Base-by-base conservation (phyloP, 1,140 invertebrate species). In the Andricus grossulariae region DNA sequence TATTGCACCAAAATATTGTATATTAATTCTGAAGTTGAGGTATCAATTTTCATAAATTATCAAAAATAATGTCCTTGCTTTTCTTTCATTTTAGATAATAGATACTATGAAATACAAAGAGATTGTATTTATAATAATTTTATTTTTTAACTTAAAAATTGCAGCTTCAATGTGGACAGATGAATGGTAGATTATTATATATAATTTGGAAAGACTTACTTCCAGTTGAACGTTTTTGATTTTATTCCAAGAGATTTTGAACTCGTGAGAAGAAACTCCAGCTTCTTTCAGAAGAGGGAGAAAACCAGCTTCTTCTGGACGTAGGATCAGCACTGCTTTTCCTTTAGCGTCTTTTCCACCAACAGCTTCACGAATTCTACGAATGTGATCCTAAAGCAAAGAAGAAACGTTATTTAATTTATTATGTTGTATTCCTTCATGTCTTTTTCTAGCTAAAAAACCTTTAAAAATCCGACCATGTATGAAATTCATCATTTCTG, bases 191-290 rank as follows among this genome's bases (percentile, higher is more conserved):
- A 74, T 52, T 52, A 3, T 52, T 77, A 60, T 73, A 55, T 66
- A 50, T 5, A 66, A 66, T 71, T 15, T 8, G 32, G 1, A 25
- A 13, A 71, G 25, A 86, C 86, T 90, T 88, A 98, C 97, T 94
- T 98, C 97, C 70, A 95, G 89, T 88, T 99, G 98, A 88, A 99
- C 98, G 88, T 99, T 96, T 3, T 97, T 94, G 78, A 99, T 96
- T 93, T 99, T 99, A 81, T 94, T 96, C 98, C 98, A 99, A 0
- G 97, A 97, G 88, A 99, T 99, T 84, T 99, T 98, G 91, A 98
- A 99, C 90, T 99, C 98, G 87, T 99, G 98, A 0, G 99, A 92
- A 5, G 97, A 96, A 8, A 99, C 97, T 90, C 96, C 97, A 6
- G 97, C 97, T 83, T 97, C 95, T 89, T 99, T 98, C 18, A 99